A percentile compares a stretch with the other conserved stretches of the same genome.
Conservation (phyloP, 2,888 invertebrate species). For the Cataglyphis albicans region DNA sequence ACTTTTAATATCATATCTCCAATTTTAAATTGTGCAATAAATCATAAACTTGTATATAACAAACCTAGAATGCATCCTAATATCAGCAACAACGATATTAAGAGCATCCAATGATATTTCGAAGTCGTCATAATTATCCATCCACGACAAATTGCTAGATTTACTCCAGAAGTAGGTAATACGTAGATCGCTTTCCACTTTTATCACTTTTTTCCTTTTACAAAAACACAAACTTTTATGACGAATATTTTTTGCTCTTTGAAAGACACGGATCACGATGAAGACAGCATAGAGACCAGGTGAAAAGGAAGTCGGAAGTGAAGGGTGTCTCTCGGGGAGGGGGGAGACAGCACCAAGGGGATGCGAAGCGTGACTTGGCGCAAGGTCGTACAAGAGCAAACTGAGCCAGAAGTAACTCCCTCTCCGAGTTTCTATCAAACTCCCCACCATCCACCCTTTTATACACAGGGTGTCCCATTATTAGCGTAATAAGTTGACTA, state of each 20-base stretch:
- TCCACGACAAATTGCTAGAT: conserved; percentile 30
- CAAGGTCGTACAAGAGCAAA: conserved; percentile 45
- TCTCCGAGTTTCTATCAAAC: conserved; percentile 38
- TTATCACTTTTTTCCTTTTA: not conserved
- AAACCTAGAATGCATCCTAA: conserved; percentile 31
- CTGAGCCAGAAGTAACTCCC: conserved; percentile 48
- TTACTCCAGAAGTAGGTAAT: conserved; percentile 14
- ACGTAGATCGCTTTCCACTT: not conserved
- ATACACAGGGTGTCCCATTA: conserved; percentile 37
- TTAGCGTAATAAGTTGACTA: not conserved
- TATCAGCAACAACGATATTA: conserved; percentile 24
- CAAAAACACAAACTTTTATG: not conserved
- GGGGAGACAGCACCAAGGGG: not conserved
- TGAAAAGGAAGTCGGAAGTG: conserved; percentile 18
- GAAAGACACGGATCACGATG: conserved; percentile 9
- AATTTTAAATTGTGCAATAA: not conserved
- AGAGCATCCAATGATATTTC: conserved; percentile 33
- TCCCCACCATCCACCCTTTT: conserved; percentile 36
- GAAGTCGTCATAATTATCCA: conserved; percentile 36
- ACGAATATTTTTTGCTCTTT: not conserved
- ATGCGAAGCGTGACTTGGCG: conserved; percentile 27
- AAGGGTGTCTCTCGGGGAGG: conserved; percentile 7
- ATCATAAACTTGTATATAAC: not conserved
- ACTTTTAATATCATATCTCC: not conserved
- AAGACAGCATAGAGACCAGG: conserved; percentile 18